Conservation (phyloP, 1,140 invertebrate species). For the Drosophila cardini region DNA sequence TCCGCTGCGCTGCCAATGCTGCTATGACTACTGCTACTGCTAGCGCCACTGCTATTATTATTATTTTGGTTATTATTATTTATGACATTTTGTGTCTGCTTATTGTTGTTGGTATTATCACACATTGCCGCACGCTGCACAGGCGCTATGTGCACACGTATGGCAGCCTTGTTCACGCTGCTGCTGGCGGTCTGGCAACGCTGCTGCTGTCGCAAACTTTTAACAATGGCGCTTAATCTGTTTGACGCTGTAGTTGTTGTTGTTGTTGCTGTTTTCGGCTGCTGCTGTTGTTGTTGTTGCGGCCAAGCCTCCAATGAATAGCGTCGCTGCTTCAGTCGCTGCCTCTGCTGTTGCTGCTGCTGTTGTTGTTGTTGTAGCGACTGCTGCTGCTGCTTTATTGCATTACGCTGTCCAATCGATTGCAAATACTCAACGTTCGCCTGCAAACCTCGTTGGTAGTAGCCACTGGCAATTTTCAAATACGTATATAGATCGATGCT, state of each 20-base stretch:
- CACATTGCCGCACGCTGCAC: slow-evolving; percentile 35
- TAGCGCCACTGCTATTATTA: slow-evolving; percentile 18
- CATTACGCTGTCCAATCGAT: slow-evolving; percentile 74
- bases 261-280: neutral
- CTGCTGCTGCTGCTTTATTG: slow-evolving; percentile 39
- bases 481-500: slow-evolving; percentile 62
- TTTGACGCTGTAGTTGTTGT: slow-evolving; percentile 5
- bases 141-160: slow-evolving; percentile 40
- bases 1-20: neutral
- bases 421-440: slow-evolving; percentile 75
- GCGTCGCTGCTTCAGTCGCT: slow-evolving; percentile 22
- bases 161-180: slow-evolving; percentile 13
- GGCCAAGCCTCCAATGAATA: slow-evolving; percentile 26
- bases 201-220: slow-evolving; percentile 40
- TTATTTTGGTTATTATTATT: slow-evolving; percentile 2
- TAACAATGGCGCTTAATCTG: slow-evolving; percentile 49
- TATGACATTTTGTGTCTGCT: neutral
- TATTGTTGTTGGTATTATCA: slow-evolving; percentile 39
- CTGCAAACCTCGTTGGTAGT: slow-evolving; percentile 73
- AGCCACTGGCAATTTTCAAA: slow-evolving; percentile 75
- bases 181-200: slow-evolving; percentile 25
- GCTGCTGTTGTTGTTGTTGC: slow-evolving; percentile 23
- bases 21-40: slow-evolving; percentile 5
- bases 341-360: slow-evolving; percentile 2
- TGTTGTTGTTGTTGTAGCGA: slow-evolving; percentile 21